A percentile compares a stretch with the other conserved stretches of the same genome.
Conservation (phyloP, 2,797 vertebrate genomes). For the Megaceryle alcyon region DNA sequence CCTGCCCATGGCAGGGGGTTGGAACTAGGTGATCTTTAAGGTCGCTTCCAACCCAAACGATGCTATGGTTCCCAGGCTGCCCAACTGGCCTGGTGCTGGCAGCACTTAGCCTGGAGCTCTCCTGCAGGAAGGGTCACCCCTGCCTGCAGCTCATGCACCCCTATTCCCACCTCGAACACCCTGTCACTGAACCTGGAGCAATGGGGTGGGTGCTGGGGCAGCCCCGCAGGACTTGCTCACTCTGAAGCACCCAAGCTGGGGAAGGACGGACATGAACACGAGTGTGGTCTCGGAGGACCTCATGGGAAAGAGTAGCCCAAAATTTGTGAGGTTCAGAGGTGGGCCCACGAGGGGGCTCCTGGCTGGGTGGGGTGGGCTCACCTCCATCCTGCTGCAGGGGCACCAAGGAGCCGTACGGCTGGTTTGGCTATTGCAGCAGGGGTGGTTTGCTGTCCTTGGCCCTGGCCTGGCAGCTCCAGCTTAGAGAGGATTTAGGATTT, state of each 20-base stretch:
- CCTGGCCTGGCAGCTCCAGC: slow-evolving; percentile 14
- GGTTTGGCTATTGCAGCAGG: neutral
- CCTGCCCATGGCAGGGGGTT: neutral
- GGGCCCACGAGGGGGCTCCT: fast-evolving
- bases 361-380: neutral
- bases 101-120: neutral
- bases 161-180: neutral
- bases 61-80: neutral
- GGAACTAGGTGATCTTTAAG: too few species aligned
- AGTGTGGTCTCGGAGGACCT: fast-evolving
- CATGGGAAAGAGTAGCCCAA: neutral
- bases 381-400: neutral
- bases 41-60: neutral
- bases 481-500: slow-evolving; percentile 46
- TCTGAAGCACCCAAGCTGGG: neutral
- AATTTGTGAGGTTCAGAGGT: too few species aligned
- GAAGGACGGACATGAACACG: fast-evolving
- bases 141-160: fast-evolving
- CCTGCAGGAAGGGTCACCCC: neutral
- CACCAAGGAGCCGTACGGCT: fast-evolving
- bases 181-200: fast-evolving
- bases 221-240: fast-evolving
- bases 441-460: slow-evolving; percentile 8
- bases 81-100: neutral
- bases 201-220: fast-evolving